These are phyloP conservation scores for Eulemur rubriventer DNA, from an alignment of 2,797 vertebrate species.

Conservation along the genomic window DNA sequence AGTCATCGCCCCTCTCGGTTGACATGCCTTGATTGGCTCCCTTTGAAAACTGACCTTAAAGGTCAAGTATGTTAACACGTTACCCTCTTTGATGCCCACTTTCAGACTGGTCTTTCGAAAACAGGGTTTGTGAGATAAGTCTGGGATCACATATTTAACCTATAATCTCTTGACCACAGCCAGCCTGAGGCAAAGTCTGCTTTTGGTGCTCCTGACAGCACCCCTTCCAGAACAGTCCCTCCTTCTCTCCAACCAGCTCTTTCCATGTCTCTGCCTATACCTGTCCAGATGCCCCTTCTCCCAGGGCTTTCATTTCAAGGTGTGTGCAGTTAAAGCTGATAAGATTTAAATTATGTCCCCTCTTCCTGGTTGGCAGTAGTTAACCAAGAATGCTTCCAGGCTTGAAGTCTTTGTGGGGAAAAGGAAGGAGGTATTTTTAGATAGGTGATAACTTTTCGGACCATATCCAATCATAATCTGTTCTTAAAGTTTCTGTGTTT, in stretches of 20 bases:
- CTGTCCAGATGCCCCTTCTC: neutral
- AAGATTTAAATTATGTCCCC: neutral
- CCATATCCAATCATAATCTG: neutral
- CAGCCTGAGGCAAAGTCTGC: neutral
- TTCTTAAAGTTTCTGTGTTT: neutral
- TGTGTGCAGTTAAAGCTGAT: neutral
- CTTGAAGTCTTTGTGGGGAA: neutral
- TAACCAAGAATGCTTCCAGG: neutral
- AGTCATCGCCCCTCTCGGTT: neutral
- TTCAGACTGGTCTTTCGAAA: conserved; percentile 4
- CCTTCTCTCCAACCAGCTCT: neutral
- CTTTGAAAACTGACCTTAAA: conserved; percentile 67
- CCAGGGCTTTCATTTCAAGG: neutral
- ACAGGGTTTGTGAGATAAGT: neutral
- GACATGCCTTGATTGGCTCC: neutral
- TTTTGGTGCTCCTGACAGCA: fast-evolving
- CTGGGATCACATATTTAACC: conserved; percentile 1
- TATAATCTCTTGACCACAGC: neutral
- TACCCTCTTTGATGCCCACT: conserved; percentile 33
- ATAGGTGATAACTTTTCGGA: neutral
- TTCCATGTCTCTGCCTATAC: neutral
- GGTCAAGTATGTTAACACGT: conserved; percentile 33
- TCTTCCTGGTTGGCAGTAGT: neutral
- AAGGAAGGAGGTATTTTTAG: neutral
- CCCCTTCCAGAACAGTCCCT: neutral